Evolutionary conservation across 2,888 invertebrate species (phyloP), one percentile per base, ranked within the genome.

Genomic region (Gymnocheta viridis): DNA sequence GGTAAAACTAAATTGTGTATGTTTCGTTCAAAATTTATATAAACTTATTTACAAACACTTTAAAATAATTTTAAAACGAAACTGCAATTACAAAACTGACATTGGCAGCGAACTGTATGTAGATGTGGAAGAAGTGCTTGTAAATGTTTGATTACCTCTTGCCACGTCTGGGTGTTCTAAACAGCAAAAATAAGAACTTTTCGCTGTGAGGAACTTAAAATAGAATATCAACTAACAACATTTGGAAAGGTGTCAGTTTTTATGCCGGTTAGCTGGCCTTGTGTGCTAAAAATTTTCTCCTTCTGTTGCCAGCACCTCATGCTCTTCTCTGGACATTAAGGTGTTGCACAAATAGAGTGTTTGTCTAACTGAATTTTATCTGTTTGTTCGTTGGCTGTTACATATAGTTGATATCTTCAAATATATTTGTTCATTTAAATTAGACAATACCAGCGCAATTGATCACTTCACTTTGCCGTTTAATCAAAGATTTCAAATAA

Each of bases 171-270:
- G 10, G 7, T 19, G n/a, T 32, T 44, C 1, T 3, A 14, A 4
- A 14, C 0, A 24, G 4, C 24, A n/a, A n/a, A n/a, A n/a, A n/a
- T 9, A 64, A 44, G 29, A 24, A 7, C 17, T 32, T 24, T 24
- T 17, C 47, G 54, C 49, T 56, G 22, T 29, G 22, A 49, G 5
- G 10, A 17, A 17, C 6, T 38, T 38, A 4, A 69, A 54, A 70
- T 64, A 67, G 14, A 60, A 74, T 60, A 67, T 74, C 60, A 62
- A 44, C 60, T 27, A 51, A 69, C 24, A 54, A n/a, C n/a, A n/a
- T n/a, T 10, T 19, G 14, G 41, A 76, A 66, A 35, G 32, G 41
- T 67, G 60, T 81, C 60, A 32, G 19, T 74, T 73, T 41, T 41
- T 17, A 62, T 51, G 19, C 22, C 10, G 27, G n/a, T n/a, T n/a